These are phyloP conservation scores for Thera obeliscata DNA, from an alignment of 2,888 invertebrate species.

Conservation along the genomic window DNA sequence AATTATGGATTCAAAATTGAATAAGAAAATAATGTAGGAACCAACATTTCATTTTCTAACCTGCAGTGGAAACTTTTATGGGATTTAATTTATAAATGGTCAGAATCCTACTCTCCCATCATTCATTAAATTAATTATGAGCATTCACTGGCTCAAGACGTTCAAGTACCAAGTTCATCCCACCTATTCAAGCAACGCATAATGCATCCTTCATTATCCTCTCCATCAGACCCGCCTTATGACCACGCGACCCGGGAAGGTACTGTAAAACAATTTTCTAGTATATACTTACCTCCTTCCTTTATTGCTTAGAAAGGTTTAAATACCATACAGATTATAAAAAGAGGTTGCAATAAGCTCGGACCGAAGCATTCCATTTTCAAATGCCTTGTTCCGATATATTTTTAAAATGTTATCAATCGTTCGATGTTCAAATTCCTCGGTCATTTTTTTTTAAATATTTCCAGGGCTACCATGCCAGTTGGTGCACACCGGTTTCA, in stretches of 20 bases:
- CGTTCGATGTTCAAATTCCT: no score
- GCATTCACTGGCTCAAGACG: constrained; percentile 16
- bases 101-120: constrained; percentile 2
- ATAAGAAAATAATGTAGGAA: no score
- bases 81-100: background rate
- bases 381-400: background rate
- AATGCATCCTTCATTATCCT: constrained; percentile 51
- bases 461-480: no score
- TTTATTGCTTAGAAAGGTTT: no score
- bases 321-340: no score
- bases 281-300: background rate
- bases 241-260: constrained; percentile 55
- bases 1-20: no score
- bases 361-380: background rate
- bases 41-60: background rate
- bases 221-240: constrained; percentile 55
- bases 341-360: no score
- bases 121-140: constrained; percentile 13
- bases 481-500: no score
- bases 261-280: background rate
- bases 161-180: constrained; percentile 22
- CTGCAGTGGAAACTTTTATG: background rate
- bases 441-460: no score
- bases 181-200: constrained; percentile 36
- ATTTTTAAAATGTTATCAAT: no score